These are phyloP conservation scores for Paedocypris micromegethes DNA, from an alignment of 2,797 vertebrate genomes.

Conservation along the genomic window DNA sequence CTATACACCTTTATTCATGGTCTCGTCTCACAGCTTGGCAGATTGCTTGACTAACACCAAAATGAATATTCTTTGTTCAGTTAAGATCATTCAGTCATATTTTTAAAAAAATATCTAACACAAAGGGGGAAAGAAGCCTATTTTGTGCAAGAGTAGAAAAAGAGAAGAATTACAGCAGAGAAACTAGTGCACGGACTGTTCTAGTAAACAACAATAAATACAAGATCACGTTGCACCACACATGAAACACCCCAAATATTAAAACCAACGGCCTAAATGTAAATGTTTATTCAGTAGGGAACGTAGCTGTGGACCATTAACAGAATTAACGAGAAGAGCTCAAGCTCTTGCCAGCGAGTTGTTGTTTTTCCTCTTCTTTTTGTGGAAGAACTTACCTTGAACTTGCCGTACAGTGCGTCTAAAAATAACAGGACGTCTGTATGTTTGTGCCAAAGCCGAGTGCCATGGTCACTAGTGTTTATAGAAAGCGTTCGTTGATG, in stretches of 20 bases:
- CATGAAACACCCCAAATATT: not conserved
- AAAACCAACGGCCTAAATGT: not conserved
- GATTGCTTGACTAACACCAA: conserved; percentile 4
- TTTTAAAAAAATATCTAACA: no score
- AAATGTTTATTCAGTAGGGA: conserved; percentile 9
- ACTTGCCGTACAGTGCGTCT: not conserved
- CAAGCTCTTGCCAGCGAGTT: not conserved
- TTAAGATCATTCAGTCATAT: no score
- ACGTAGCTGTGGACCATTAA: conserved; percentile 7
- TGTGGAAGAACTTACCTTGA: conserved; percentile 39
- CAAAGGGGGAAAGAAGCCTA: no score
- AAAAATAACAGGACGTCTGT: conserved; percentile 26
- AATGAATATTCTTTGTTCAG: not conserved
- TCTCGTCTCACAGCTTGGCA: not conserved
- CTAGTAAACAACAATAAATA: not conserved
- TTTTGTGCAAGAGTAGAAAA: no score
- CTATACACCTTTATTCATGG: not conserved
- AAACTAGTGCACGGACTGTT: not conserved
- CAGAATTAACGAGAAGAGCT: not conserved
- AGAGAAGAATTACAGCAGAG: not conserved
- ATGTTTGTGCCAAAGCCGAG: conserved; percentile 30
- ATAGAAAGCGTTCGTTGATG: conserved; percentile 18
- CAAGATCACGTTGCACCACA: not conserved
- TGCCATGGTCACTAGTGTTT: conserved; percentile 41
- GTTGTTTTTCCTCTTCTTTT: no score